phyloP scores from a whole-genome alignment of 2,888 invertebrate species.

The Ormyrus nitidulus region DNA sequence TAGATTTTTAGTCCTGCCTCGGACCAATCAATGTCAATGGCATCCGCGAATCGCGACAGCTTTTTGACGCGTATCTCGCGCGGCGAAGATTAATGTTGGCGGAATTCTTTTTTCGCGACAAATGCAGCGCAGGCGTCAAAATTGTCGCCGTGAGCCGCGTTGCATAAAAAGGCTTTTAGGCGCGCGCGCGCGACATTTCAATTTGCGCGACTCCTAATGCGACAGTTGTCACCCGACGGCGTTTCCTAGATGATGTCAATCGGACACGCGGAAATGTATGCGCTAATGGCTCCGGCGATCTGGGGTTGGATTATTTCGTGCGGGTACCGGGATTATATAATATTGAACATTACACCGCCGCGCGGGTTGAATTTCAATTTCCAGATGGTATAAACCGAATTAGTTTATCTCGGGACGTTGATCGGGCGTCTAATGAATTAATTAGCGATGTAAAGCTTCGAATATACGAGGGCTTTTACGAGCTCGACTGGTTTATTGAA shows the following conservation, averaged over 20 bases:
- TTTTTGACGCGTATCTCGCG: neutral
- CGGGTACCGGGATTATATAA: neutral
- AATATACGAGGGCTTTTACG: neutral
- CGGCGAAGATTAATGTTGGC: neutral
- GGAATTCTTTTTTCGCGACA: neutral
- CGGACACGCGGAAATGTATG: conserved; percentile 12
- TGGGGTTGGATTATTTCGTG: neutral
- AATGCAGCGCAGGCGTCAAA: conserved; percentile 13
- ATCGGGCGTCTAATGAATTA: conserved; percentile 16
- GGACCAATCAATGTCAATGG: conserved; percentile 38
- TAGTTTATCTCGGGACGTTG: conserved; percentile 14
- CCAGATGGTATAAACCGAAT: neutral
- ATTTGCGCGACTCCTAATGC: conserved; percentile 3
- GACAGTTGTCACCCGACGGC: conserved; percentile 18
- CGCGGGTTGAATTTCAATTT: conserved; percentile 13
- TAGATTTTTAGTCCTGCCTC: neutral
- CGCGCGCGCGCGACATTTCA: conserved; percentile 10
- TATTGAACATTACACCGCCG: neutral
- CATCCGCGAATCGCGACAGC: neutral
- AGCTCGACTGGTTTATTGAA: neutral
- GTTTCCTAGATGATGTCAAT: neutral
- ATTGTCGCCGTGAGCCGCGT: conserved; percentile 1
- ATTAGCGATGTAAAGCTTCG: conserved; percentile 4
- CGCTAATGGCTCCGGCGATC: neutral
- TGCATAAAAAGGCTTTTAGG: neutral